Percentiles rank a stretch among this genome's conserved stretches.
These are phyloP conservation scores for Parochlus steinenii DNA, from an alignment of 2,888 invertebrate species.

Conservation along the genomic window DNA sequence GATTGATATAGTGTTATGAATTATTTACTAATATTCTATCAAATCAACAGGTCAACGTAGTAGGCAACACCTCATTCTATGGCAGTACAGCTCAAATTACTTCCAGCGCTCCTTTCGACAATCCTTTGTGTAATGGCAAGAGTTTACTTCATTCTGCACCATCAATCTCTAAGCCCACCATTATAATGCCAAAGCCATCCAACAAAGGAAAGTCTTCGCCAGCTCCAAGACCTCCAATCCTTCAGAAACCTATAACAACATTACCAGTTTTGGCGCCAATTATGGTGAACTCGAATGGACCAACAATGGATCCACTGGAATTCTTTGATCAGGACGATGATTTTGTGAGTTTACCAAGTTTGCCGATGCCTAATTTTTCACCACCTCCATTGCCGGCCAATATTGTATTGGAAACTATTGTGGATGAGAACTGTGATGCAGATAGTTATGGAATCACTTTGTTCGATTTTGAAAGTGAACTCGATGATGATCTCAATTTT, in stretches of 20 bases:
- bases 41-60: background rate
- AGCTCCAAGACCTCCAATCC: constrained; percentile 8
- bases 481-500: constrained; percentile 62
- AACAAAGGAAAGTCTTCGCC: constrained; percentile 16
- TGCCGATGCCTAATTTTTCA: constrained; percentile 64
- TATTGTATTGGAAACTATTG: constrained; percentile 26
- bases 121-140: constrained; percentile 35
- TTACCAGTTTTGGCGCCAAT: constrained; percentile 7
- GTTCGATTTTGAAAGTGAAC: constrained; percentile 58
- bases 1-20: background rate
- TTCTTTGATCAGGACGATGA: constrained; percentile 15
- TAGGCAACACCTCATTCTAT: constrained; percentile 21
- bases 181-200: constrained; percentile 43
- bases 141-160: constrained; percentile 30
- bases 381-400: constrained; percentile 54
- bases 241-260: no score
- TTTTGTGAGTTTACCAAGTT: constrained; percentile 33
- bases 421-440: constrained; percentile 25
- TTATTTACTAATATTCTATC: background rate
- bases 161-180: constrained; percentile 47
- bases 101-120: constrained; percentile 51
- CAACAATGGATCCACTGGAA: constrained; percentile 12
- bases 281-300: constrained; percentile 11
- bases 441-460: constrained; percentile 59
- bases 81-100: constrained; percentile 27